Evolutionary conservation across 2,113 vertebrate species (phyloP).

Genomic region (Petrocephalus zakoni): DNA sequence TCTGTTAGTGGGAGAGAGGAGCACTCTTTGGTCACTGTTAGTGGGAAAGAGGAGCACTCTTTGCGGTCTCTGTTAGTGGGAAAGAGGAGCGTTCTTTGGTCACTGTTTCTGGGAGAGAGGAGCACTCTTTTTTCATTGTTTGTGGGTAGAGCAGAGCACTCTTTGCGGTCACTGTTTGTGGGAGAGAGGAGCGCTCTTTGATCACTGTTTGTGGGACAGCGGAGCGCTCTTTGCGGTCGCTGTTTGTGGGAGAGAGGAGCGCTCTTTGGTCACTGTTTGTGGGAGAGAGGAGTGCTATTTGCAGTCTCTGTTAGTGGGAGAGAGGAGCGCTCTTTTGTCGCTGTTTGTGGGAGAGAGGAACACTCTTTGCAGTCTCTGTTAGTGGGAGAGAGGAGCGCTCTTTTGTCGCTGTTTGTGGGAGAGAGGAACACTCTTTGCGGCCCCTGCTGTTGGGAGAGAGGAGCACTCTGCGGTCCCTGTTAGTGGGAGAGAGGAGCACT

Average conservation of each 20-base stretch:
- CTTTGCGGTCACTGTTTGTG: background rate
- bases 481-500: background rate
- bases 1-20: background rate
- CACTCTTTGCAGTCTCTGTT: no score
- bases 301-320: background rate
- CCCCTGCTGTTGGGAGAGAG: background rate
- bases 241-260: no score
- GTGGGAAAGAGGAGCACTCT: no score
- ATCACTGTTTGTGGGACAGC: background rate
- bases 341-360: no score
- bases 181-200: background rate
- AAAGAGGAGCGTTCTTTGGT: no score
- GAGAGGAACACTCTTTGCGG: background rate
- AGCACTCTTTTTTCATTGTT: background rate
- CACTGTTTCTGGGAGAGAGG: no score
- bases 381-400: background rate
- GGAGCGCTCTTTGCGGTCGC: no score
- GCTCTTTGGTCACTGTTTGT: no score
- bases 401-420: background rate
- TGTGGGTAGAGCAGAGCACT: no score
- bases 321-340: no score
- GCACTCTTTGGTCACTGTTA: background rate
- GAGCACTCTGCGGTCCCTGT: background rate
- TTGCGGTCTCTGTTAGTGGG: no score
- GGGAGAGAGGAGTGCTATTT: background rate